Evolutionary conservation across 2,113 vertebrate genomes (phyloP), one percentile per base, ranked within the genome.

Genomic region (Menura novaehollandiae): DNA sequence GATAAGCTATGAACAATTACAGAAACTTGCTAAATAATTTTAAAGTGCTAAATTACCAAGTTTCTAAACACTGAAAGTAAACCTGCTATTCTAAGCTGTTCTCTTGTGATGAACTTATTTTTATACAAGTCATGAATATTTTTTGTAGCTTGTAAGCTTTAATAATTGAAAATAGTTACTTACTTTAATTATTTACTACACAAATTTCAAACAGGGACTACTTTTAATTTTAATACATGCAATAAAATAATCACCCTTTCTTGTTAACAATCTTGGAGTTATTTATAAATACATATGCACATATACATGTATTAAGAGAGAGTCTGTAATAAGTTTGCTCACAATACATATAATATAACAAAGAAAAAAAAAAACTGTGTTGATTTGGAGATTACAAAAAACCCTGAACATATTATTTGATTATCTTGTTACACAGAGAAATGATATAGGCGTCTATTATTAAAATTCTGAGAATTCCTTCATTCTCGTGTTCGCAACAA

Each of bases 391-490:
- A n/a, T 23, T 80, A 44, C 9, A 51, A 69, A 79, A 41, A 2
- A 0, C 7, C 11, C 15, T 59, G 27, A 63, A 39, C 28, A 53
- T 35, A 24, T 69, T 71, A 49, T 88, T 74, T 62, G 1, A 55
- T 43, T 60, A 60, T 53, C 11, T 64, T 69, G 3, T 67, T 66
- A 30, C 35, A 43, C 1, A 69, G 30, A 62, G 16, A 84, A 35
- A 74, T 30, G 0, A 41, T 58, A 73, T 2, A 69, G 7, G n/a
- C 0, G 0, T 69, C 4, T 43, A 30, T n/a, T 44, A 75, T 53
- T 78, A 66, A 53, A 66, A 64, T 66, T 80, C 26, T 74, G 28
- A 59, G 6, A 81, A 71, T 3, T 41, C 1, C 5, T 71, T 72
- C 17, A 74, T 81, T 77, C 10, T 51, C 12, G 62, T 39, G 11